A percentile compares a stretch with the other conserved stretches of the same genome.
Conservation (phyloP, 2,113 vertebrate genomes). For the Gobius niger region DNA sequence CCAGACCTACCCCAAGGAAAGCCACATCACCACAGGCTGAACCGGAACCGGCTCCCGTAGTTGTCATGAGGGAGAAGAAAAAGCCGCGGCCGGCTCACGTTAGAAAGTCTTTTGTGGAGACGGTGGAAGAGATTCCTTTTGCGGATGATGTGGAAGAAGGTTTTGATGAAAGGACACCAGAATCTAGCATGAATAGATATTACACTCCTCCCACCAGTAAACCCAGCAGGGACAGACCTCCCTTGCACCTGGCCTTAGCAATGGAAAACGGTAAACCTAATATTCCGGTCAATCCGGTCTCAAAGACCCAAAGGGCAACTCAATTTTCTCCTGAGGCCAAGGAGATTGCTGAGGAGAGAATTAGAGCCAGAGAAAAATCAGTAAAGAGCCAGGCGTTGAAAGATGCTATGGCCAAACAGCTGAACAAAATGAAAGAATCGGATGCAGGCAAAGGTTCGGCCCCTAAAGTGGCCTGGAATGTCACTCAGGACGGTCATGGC, state of each 20-base stretch:
- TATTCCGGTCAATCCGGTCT: conserved; percentile 53
- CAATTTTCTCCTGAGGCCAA: conserved; percentile 89
- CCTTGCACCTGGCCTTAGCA: conserved; percentile 72
- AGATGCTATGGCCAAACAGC: conserved; percentile 93
- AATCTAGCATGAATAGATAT: conserved; percentile 81
- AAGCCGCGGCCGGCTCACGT: conserved; percentile 69
- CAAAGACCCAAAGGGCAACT: conserved; percentile 69
- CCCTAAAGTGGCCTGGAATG: conserved; percentile 68
- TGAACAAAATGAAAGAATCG: conserved; percentile 89
- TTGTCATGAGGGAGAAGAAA: conserved; percentile 75
- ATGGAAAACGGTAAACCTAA: conserved; percentile 85
- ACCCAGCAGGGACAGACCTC: conserved; percentile 64
- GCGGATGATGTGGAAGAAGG: conserved; percentile 95
- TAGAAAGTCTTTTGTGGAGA: conserved; percentile 93
- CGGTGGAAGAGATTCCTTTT: conserved; percentile 94
- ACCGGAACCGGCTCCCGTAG: conserved; percentile 9
- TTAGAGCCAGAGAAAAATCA: conserved; percentile 91
- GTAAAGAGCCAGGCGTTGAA: conserved; percentile 91
- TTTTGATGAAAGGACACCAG: conserved; percentile 86
- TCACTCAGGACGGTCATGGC: conserved; percentile 40
- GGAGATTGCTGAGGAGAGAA: conserved; percentile 91
- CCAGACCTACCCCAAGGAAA: conserved; percentile 61
- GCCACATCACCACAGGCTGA: conserved; percentile 19
- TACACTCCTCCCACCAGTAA: conserved; percentile 85
- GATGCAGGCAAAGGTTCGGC: conserved; percentile 67